Percentiles rank a stretch among this genome's conserved stretches.
Evolutionary conservation across 2,888 invertebrate genomes (phyloP).

Genomic region (Beris chalybata): DNA sequence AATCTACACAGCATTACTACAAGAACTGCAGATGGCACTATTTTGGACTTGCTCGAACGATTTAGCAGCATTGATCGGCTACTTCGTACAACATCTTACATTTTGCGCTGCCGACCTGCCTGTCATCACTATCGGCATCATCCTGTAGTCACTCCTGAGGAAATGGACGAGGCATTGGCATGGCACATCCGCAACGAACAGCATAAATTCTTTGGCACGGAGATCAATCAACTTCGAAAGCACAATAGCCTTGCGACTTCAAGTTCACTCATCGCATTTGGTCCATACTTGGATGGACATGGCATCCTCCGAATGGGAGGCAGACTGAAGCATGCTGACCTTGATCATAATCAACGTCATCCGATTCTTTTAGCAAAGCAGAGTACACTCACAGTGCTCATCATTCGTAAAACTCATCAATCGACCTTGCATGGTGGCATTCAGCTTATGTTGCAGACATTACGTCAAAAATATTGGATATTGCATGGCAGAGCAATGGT

Average conservation of each 20-base stretch:
- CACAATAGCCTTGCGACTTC: neutral
- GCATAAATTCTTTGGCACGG: neutral
- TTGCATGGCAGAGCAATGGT: too few species aligned
- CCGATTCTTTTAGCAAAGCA: neutral
- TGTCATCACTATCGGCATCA: neutral
- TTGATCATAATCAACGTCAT: conserved; percentile 3
- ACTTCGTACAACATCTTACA: too few species aligned
- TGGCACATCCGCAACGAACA: conserved; percentile 4
- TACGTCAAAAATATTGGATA: too few species aligned
- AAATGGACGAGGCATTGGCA: conserved; percentile 8
- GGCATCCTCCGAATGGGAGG: neutral
- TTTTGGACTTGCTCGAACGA: too few species aligned
- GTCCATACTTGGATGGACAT: neutral
- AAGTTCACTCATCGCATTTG: neutral
- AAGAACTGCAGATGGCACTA: too few species aligned
- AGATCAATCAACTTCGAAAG: neutral
- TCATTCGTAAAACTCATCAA: neutral
- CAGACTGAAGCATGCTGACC: neutral
- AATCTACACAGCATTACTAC: too few species aligned
- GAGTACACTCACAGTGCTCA: neutral
- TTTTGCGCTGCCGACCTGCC: neutral
- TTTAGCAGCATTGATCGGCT: too few species aligned
- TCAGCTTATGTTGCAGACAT: too few species aligned
- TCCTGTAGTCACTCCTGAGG: neutral
- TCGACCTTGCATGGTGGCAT: too few species aligned